Evolutionary conservation across 2,888 invertebrate species (phyloP).

Genomic region (Andrena fulva): DNA sequence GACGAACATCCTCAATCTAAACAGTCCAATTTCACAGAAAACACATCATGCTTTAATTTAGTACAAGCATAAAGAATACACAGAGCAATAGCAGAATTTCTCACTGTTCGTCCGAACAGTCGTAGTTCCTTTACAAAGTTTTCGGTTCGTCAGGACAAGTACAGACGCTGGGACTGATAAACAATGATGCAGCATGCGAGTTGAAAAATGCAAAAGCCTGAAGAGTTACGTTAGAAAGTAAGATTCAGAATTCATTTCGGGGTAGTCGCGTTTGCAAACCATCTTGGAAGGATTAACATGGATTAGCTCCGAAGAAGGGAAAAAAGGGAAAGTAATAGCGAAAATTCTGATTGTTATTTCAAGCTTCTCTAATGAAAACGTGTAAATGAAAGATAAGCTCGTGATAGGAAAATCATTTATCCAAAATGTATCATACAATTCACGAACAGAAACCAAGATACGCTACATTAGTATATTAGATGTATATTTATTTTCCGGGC

Average conservation of each 20-base stretch:
- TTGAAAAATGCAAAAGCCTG: conserved; percentile 16
- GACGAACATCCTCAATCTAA: conserved; percentile 18
- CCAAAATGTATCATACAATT: conserved; percentile 67
- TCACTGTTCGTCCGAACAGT: background rate
- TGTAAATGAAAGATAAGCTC: conserved; percentile 62
- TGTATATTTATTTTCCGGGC: conserved; percentile 51
- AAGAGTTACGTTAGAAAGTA: conserved; percentile 11
- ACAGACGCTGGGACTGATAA: background rate
- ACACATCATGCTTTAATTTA: conserved; percentile 10
- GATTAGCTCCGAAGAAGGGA: conserved; percentile 26
- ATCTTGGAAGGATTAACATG: conserved; percentile 23
- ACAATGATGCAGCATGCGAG: conserved; percentile 38
- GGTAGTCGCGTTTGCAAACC: conserved; percentile 43
- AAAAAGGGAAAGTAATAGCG: conserved; percentile 20
- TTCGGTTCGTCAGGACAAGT: background rate
- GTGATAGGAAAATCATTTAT: conserved; percentile 67
- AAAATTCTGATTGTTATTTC: conserved; percentile 24
- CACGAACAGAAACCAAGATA: conserved; percentile 62
- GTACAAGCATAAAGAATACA: too few species aligned
- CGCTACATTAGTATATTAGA: conserved; percentile 57
- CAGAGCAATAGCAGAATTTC: conserved; percentile 19
- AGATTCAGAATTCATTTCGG: conserved; percentile 2
- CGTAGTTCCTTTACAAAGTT: background rate
- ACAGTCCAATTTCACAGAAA: background rate
- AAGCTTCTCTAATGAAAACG: conserved; percentile 38